Conservation (phyloP, 2,113 vertebrate genomes). For the Bujurquina vittata region DNA sequence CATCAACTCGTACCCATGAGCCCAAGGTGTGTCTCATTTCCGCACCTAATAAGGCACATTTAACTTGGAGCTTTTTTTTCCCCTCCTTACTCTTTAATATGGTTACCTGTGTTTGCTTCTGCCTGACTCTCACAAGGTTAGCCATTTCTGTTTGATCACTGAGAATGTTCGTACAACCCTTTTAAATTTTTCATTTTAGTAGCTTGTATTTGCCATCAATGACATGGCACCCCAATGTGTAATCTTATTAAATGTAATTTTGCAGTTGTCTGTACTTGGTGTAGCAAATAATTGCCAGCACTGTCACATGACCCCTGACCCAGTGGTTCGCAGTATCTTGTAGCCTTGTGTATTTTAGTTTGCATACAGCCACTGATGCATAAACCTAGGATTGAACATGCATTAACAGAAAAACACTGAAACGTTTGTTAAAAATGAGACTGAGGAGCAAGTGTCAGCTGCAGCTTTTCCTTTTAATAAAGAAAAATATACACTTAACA, state of each 20-base stretch:
- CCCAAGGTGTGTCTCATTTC: conserved; percentile 72
- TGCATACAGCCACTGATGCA: not conserved
- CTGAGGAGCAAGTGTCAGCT: not conserved
- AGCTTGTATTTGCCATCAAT: not conserved
- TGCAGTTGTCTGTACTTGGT: not conserved
- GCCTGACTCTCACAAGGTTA: not conserved
- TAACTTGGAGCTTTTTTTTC: not conserved
- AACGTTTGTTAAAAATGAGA: not conserved
- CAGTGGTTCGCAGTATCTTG: not conserved
- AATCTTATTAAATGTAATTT: not conserved
- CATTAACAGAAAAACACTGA: not conserved
- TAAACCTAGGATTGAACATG: not conserved
- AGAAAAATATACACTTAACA: not conserved
- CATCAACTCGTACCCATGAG: conserved; percentile 60
- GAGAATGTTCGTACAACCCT: not conserved
- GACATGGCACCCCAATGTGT: not conserved
- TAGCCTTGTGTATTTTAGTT: not conserved
- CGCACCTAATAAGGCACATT: not conserved
- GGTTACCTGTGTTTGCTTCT: not conserved
- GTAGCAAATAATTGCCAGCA: not conserved
- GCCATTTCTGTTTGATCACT: not conserved
- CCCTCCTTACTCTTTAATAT: not conserved
- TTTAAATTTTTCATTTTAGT: not conserved
- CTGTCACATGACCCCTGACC: not conserved
- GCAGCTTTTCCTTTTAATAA: not conserved